Percentiles rank a stretch among this genome's conserved stretches.
These are phyloP conservation scores for Platysteira castanea DNA, from an alignment of 2,113 vertebrate genomes.

Conservation along the genomic window DNA sequence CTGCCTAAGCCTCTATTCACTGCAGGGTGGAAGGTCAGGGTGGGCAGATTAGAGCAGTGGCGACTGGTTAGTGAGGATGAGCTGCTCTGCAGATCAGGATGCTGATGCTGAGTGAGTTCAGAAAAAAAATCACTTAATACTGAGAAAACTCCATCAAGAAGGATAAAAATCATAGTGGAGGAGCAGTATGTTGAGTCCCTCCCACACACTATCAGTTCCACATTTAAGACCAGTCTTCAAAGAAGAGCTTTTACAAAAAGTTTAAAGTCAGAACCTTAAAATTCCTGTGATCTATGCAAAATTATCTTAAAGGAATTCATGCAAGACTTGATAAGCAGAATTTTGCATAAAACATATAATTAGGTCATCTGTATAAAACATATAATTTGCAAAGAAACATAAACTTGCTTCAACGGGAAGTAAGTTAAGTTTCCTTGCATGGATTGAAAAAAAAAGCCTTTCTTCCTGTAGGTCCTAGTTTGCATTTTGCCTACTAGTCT, in stretches of 20 bases:
- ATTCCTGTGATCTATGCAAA: neutral
- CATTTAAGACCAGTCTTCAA: constrained; percentile 64
- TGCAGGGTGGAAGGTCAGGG: constrained; percentile 73
- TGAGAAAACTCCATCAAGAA: constrained; percentile 67
- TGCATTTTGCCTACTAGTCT: neutral
- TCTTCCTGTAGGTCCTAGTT: neutral
- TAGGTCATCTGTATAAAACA: neutral
- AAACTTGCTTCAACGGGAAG: neutral
- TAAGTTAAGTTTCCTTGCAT: neutral
- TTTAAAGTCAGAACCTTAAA: neutral
- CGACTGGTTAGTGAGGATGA: constrained; percentile 38
- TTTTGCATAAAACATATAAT: neutral
- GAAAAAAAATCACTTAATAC: constrained; percentile 45
- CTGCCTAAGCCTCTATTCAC: constrained; percentile 63
- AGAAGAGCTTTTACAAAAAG: constrained; percentile 4
- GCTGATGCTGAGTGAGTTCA: constrained; percentile 34
- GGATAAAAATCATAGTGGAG: constrained; percentile 70
- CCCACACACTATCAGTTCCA: constrained; percentile 74
- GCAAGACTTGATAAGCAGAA: neutral
- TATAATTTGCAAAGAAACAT: neutral
- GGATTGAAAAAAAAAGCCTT: neutral
- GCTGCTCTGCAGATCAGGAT: constrained; percentile 36
- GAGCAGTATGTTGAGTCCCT: constrained; percentile 70
- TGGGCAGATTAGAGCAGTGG: constrained; percentile 61
- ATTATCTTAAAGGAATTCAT: neutral